Base-by-base conservation (phyloP, 1,140 invertebrate species). In the Pseudomyrmex concolor region DNA sequence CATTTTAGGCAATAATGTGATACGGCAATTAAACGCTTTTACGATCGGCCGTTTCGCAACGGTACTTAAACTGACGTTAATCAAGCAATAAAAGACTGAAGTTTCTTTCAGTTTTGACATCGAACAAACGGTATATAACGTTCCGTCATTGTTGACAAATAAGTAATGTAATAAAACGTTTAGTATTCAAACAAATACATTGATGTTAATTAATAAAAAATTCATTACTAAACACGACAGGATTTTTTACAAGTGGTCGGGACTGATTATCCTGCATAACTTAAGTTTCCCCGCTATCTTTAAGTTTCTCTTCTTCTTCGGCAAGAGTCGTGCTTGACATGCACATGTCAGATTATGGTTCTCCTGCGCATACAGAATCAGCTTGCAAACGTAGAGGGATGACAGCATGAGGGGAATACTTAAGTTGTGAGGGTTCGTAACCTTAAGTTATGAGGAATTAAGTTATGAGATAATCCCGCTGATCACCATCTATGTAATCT, bases 1-100 rank as follows among this genome's bases (percentile, higher is more conserved):
- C 63, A 82, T 82, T 82, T 82, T 74, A 48, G 59, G 2, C 59
- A 63, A 82, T 63, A 63, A 74, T 62, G 22, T 34, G 64, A n/a
- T 50, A 71, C 57, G 48, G 34, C 50, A 62, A 60, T 63, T 63
- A 82, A 50, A 22, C 2, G 25, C 17, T 51, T 74, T 74, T 80
- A 71, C 51, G 74, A 67, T 1, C 43, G 64, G 0, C 12, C 12
- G 19, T 80, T 80, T 80, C 19, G 55, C 66, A 80, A 71, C 67
- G 25, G 25, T 66, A 55, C 48, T 34, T 77, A 48, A 5, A 8
- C 34, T 22, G n/a, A 68, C 5, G 17, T 15, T 70, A 43, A 72
- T 81, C 19, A 9, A 71, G 34, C 15, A 25, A 25, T 25, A 25
- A 25, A 25, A 25, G 43, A 22, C 13, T 13, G 12, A n/a, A 62